Percentiles rank a stretch among this genome's conserved stretches.
Conservation (phyloP, 2,113 vertebrate genomes). For the Xerus inauris region DNA sequence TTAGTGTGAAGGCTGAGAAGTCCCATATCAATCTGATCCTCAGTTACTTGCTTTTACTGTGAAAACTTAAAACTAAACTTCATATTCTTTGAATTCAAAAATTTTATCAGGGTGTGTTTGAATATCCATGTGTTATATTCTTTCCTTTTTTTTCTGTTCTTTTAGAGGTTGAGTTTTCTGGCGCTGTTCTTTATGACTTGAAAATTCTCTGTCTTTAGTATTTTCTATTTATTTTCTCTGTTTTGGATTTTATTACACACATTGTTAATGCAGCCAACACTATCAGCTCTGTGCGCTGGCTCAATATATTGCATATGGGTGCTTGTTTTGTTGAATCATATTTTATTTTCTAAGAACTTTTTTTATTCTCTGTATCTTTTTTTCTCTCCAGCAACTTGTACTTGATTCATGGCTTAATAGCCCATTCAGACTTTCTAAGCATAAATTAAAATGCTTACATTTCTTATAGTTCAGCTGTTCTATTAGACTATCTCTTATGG, state of each 20-base stretch:
- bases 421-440: not conserved
- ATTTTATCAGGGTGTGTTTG: not conserved
- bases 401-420: not conserved
- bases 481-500: not conserved
- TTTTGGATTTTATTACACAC: not conserved
- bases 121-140: not conserved
- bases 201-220: not conserved
- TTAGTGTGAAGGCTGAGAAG: not conserved
- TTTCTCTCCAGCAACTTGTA: not conserved
- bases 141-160: not conserved
- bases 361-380: not conserved
- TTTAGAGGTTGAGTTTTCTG: not conserved
- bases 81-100: not conserved
- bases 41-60: not conserved
- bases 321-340: not conserved
- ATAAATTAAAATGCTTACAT: conserved; percentile 4
- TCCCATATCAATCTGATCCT: not conserved
- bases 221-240: not conserved
- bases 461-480: not conserved
- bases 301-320: not conserved
- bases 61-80: not conserved
- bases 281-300: not conserved
- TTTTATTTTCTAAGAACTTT: conserved; percentile 51
- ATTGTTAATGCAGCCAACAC: not conserved
- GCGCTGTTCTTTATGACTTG: not conserved